phyloP scores from a whole-genome alignment of 2,888 invertebrate genomes.

The Plutella xylostella region DNA sequence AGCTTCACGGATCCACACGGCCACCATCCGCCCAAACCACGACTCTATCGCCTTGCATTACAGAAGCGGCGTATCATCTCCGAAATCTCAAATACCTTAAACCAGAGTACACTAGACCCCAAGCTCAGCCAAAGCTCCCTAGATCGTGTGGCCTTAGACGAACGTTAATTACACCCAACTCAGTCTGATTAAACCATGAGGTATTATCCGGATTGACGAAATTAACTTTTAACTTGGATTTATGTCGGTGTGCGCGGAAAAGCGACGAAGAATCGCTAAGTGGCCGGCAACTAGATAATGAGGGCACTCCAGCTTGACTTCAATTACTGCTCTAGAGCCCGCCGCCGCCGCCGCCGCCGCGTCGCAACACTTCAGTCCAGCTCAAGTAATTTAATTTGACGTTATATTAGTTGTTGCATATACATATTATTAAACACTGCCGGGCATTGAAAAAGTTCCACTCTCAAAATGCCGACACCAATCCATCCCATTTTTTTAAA shows the following conservation, averaged over 20 bases:
- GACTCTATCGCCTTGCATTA: conserved; percentile 19
- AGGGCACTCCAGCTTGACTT: not conserved
- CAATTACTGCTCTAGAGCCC: not conserved
- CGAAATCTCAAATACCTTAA: too few species aligned
- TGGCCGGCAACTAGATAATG: not conserved
- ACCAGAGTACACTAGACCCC: conserved; percentile 35
- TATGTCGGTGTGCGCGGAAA: conserved; percentile 38
- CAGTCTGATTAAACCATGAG: conserved; percentile 69
- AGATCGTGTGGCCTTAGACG: conserved; percentile 67
- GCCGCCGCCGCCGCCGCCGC: too few species aligned
- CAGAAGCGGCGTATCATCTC: conserved; percentile 24
- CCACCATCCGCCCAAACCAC: conserved; percentile 18
- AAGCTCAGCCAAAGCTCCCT: conserved; percentile 60
- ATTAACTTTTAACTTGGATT: conserved; percentile 69
- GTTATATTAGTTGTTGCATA: too few species aligned
- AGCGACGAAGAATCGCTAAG: not conserved
- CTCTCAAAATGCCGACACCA: too few species aligned
- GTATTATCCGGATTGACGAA: conserved; percentile 69
- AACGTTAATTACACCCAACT: conserved; percentile 69
- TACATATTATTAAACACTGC: too few species aligned
- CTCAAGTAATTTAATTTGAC: too few species aligned
- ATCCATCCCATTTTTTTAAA: too few species aligned
- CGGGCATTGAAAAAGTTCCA: too few species aligned
- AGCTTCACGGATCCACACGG: not conserved
- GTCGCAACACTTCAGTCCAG: too few species aligned